A percentile compares a stretch with the other conserved stretches of the same genome.
Evolutionary conservation across 30 jellyfish, hydroid and myxozoan genomes (phyloP).

Genomic region (Aurelia sp.): DNA sequence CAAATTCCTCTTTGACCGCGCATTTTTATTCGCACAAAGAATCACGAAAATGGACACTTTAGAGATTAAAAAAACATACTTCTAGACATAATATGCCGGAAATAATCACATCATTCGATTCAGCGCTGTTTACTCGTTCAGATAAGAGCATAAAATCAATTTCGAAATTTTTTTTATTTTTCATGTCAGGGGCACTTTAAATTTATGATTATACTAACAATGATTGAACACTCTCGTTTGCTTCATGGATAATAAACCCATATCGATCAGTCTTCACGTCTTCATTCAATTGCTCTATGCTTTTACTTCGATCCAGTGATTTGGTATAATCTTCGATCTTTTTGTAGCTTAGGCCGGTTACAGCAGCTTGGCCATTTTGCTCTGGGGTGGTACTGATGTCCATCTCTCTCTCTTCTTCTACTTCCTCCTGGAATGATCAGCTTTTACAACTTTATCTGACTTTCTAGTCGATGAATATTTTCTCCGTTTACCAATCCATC

Average conservation of each 20-base stretch:
- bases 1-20: no score
- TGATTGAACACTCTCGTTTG: constrained; percentile 59
- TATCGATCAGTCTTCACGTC: constrained; percentile 47
- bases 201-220: no score
- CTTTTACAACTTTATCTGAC: neutral
- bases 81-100: no score
- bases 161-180: no score
- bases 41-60: no score
- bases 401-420: no score
- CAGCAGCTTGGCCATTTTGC: constrained; percentile 10
- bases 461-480: neutral
- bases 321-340: constrained; percentile 60
- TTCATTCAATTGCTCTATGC: constrained; percentile 20
- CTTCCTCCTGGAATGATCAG: neutral
- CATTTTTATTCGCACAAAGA: no score
- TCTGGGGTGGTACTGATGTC: neutral
- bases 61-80: no score
- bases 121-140: no score
- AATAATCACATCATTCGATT: no score
- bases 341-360: constrained; percentile 63
- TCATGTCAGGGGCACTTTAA: no score
- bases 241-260: constrained; percentile 70
- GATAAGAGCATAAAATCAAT: no score
- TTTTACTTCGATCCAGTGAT: constrained; percentile 48
- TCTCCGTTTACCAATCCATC: neutral